phyloP scores from a whole-genome alignment of 2,113 vertebrate genomes.

The Engystomops pustulosus region DNA sequence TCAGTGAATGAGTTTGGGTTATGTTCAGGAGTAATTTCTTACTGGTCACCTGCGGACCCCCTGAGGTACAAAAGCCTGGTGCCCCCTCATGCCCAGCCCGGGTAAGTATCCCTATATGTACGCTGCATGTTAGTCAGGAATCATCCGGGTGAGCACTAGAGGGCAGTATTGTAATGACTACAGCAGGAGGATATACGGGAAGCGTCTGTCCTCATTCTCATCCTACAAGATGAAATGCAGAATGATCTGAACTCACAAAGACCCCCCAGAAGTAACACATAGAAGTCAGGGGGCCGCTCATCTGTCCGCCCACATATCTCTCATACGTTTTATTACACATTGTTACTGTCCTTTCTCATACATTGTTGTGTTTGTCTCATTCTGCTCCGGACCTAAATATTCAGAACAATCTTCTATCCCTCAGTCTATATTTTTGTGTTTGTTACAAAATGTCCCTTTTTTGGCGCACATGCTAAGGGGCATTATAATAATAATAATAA shows the following conservation, averaged over 20 bases:
- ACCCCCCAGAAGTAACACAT: neutral
- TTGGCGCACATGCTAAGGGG: no score
- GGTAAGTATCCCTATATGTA: no score
- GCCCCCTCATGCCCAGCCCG: no score
- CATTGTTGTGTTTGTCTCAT: neutral
- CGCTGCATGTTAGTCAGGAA: no score
- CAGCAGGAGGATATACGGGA: neutral
- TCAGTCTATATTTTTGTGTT: no score
- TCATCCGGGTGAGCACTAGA: slow-evolving; percentile 35
- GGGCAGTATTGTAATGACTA: slow-evolving; percentile 17
- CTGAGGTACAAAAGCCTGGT: no score
- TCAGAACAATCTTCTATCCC: neutral
- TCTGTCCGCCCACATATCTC: neutral
- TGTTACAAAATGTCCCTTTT: no score
- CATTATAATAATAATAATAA: no score
- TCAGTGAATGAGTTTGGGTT: no score
- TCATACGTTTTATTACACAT: neutral
- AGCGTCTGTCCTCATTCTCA: neutral
- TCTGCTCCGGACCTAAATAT: neutral
- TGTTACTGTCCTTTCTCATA: neutral
- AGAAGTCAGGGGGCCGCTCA: neutral
- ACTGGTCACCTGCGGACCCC: no score
- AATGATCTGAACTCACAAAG: neutral
- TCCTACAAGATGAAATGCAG: neutral
- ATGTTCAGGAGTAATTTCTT: no score